Conservation (phyloP, 1,140 invertebrate genomes). For the Drosophila kikkawai region DNA sequence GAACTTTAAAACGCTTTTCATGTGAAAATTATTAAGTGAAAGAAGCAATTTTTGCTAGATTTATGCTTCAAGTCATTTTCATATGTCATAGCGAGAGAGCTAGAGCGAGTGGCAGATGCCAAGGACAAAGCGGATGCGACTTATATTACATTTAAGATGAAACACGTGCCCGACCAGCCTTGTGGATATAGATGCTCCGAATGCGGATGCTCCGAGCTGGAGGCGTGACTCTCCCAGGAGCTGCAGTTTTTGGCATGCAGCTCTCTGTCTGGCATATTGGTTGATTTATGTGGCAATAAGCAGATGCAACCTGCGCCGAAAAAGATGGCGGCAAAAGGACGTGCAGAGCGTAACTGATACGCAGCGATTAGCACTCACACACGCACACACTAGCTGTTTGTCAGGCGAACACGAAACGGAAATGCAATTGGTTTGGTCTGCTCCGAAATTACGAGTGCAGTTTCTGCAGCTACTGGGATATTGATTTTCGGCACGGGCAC, state of each 20-base stretch:
- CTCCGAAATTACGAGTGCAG: conserved; percentile 62
- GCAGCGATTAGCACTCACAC: conserved; percentile 67
- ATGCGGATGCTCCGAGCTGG: not conserved
- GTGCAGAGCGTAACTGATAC: conserved; percentile 79
- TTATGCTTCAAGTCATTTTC: conserved; percentile 58
- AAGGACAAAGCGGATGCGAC: conserved; percentile 56
- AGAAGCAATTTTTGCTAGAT: conserved; percentile 52
- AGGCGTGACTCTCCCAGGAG: conserved; percentile 20
- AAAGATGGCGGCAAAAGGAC: conserved; percentile 53
- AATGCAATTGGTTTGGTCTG: conserved; percentile 69
- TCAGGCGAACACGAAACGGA: conserved; percentile 19
- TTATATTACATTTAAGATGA: conserved; percentile 71
- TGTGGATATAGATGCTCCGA: conserved; percentile 1
- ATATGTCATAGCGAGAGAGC: conserved; percentile 37
- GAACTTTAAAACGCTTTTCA: conserved; percentile 62
- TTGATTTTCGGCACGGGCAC: conserved; percentile 57
- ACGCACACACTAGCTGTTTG: conserved; percentile 24
- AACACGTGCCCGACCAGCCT: conserved; percentile 65
- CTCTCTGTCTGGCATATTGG: conserved; percentile 72
- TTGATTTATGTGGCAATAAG: conserved; percentile 82
- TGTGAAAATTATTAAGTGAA: conserved; percentile 39
- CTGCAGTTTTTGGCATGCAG: conserved; percentile 40
- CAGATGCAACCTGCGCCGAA: conserved; percentile 73
- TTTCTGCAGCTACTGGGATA: conserved; percentile 34
- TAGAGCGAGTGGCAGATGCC: conserved; percentile 44